Evolutionary conservation across 2,888 invertebrate genomes (phyloP).

Genomic region (Patella ulyssiponensis): DNA sequence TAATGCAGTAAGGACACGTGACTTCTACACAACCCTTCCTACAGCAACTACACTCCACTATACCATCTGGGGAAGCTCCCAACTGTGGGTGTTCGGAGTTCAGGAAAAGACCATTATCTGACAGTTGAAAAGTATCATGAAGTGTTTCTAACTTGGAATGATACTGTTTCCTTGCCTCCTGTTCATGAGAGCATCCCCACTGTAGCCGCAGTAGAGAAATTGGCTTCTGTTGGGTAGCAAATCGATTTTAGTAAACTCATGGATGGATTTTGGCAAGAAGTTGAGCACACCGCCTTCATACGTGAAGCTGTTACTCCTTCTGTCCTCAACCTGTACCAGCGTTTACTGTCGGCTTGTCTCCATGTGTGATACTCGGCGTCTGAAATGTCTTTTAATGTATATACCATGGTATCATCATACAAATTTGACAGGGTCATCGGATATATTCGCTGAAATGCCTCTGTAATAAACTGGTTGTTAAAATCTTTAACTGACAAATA

Average conservation of each 20-base stretch:
- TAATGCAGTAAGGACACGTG: constrained; percentile 23
- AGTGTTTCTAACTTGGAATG: not conserved
- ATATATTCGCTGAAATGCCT: too few species aligned
- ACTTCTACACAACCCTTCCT: constrained; percentile 22
- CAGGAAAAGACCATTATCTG: constrained; percentile 16
- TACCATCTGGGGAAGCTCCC: constrained; percentile 28
- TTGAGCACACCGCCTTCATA: constrained; percentile 29
- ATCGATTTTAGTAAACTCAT: constrained; percentile 19
- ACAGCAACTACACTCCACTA: constrained; percentile 27
- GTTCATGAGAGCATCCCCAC: constrained; percentile 23
- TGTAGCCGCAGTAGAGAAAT: constrained; percentile 18
- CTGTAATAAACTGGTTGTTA: too few species aligned
- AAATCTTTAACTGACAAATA: too few species aligned
- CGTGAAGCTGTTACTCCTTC: constrained; percentile 33
- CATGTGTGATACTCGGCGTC: constrained; percentile 22
- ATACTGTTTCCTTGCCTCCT: constrained; percentile 17
- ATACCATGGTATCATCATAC: too few species aligned
- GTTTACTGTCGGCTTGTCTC: constrained; percentile 23
- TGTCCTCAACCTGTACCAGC: constrained; percentile 30
- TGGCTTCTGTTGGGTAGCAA: constrained; percentile 19
- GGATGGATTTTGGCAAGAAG: constrained; percentile 7
- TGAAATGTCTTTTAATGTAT: too few species aligned
- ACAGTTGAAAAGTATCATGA: constrained; percentile 19
- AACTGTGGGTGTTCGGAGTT: constrained; percentile 16
- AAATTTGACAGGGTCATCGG: too few species aligned